These are phyloP conservation scores for Pogonomyrmex californicus DNA, from an alignment of 1,140 invertebrate species.

Conservation along the genomic window DNA sequence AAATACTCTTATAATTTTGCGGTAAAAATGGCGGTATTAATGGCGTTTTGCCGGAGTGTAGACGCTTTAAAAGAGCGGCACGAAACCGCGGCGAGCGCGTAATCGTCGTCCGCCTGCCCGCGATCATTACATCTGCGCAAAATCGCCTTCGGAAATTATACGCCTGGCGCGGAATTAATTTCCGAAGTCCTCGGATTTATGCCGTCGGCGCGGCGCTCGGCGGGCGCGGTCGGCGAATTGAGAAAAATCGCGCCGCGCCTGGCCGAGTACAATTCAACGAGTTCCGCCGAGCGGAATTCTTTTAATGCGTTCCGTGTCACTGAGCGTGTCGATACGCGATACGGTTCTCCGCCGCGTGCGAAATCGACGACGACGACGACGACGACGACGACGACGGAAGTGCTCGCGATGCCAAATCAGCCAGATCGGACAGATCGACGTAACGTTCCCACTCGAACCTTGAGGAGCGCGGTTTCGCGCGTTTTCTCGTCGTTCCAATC, in stretches of 20 bases:
- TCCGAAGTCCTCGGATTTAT: conserved; percentile 34
- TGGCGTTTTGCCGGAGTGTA: not conserved
- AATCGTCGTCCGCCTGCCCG: conserved; percentile 4
- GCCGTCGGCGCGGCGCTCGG: not conserved
- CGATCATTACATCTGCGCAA: not conserved
- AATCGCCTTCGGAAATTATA: conserved; percentile 43
- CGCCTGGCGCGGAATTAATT: conserved; percentile 1
- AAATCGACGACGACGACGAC: not conserved
- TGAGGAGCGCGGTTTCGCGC: conserved; percentile 20
- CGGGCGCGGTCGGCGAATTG: conserved; percentile 3
- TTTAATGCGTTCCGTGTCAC: conserved; percentile 37
- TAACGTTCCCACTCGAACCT: conserved; percentile 15
- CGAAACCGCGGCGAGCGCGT: conserved; percentile 3
- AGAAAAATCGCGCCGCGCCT: conserved; percentile 23
- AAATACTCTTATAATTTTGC: not conserved
- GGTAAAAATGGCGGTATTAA: conserved; percentile 24
- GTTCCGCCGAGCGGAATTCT: conserved; percentile 16
- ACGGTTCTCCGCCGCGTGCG: not conserved
- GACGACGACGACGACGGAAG: not conserved
- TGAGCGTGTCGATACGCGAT: conserved; percentile 31
- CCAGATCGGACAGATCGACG: not conserved
- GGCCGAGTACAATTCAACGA: conserved; percentile 12
- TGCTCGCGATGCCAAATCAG: not conserved
- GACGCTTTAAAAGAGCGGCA: not conserved
- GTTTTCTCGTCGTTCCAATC: conserved; percentile 51